phyloP scores from a whole-genome alignment of 1,140 invertebrate genomes.

The Delia radicum region DNA sequence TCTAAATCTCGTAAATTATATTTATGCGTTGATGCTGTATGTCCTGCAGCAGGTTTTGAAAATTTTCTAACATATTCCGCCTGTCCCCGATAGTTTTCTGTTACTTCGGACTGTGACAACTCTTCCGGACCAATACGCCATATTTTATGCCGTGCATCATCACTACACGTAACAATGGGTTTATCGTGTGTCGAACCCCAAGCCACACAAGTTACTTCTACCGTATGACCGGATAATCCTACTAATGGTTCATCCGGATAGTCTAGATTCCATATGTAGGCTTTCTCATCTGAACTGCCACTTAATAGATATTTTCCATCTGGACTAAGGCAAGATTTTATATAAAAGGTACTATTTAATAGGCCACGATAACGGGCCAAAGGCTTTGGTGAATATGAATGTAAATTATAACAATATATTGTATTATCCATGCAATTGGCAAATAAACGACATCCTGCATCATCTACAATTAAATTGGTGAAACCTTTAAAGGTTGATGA shows the following conservation, averaged over 20 bases:
- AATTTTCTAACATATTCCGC: slow-evolving; percentile 58
- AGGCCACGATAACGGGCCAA: slow-evolving; percentile 67
- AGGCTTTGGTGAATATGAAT: slow-evolving; percentile 68
- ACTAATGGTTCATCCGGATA: slow-evolving; percentile 66
- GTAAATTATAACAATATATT: slow-evolving; percentile 82
- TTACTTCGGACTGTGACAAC: slow-evolving; percentile 56
- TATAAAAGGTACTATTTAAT: slow-evolving; percentile 77
- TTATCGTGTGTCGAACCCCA: slow-evolving; percentile 65
- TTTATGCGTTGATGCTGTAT: slow-evolving; percentile 35
- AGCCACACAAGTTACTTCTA: slow-evolving; percentile 81
- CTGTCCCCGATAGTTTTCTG: slow-evolving; percentile 58
- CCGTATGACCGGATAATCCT: slow-evolving; percentile 70
- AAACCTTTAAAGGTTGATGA: slow-evolving; percentile 71
- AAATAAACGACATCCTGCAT: slow-evolving; percentile 69
- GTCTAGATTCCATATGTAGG: slow-evolving; percentile 79
- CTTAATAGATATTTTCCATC: slow-evolving; percentile 78
- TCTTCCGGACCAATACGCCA: slow-evolving; percentile 69
- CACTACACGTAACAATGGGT: slow-evolving; percentile 75
- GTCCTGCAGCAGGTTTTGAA: slow-evolving; percentile 18
- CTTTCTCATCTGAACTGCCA: slow-evolving; percentile 80
- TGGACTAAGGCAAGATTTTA: slow-evolving; percentile 76
- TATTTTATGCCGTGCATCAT: slow-evolving; percentile 74
- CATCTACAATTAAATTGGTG: slow-evolving; percentile 75
- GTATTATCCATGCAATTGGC: slow-evolving; percentile 83
- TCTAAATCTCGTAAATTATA: slow-evolving; percentile 56